Percentiles rank a stretch among this genome's conserved stretches.
Conservation (phyloP, 2,113 vertebrate species). For the Hippocampus guttulatus region DNA sequence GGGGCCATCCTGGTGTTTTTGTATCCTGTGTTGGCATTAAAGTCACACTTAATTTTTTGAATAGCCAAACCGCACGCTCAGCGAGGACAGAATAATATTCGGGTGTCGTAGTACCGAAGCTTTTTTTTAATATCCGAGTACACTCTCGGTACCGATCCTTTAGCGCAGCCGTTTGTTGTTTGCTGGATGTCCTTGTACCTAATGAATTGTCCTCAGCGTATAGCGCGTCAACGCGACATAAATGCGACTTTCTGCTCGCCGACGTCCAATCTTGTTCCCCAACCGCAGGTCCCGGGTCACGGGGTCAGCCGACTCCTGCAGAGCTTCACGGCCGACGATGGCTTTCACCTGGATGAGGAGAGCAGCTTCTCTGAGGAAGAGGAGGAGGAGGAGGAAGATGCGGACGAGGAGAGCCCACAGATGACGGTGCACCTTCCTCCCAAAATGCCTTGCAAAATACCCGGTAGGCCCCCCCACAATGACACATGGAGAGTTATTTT, state of each 20-base stretch:
- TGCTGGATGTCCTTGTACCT: neutral
- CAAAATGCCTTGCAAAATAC: slow-evolving; percentile 67
- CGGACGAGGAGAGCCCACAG: slow-evolving; percentile 17
- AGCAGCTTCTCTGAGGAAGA: slow-evolving; percentile 91
- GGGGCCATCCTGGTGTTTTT: no score
- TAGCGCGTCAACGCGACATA: neutral
- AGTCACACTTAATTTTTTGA: no score
- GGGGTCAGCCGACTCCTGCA: slow-evolving; percentile 88
- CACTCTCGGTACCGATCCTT: no score
- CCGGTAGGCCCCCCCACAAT: slow-evolving; percentile 51
- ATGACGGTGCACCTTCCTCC: slow-evolving; percentile 55
- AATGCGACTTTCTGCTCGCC: slow-evolving; percentile 1
- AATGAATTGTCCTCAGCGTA: neutral
- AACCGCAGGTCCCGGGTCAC: slow-evolving; percentile 74
- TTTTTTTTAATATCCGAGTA: no score
- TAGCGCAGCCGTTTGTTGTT: no score
- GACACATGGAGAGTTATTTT: neutral
- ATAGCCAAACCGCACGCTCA: no score
- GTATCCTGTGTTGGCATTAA: no score
- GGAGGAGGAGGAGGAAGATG: slow-evolving; percentile 70
- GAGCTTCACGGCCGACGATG: slow-evolving; percentile 85
- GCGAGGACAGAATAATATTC: no score
- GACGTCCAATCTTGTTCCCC: slow-evolving; percentile 40
- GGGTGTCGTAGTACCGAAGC: no score
- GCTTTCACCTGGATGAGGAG: slow-evolving; percentile 83